A percentile compares a stretch with the other conserved stretches of the same genome.
phyloP scores from a whole-genome alignment of 1,140 invertebrate species.

The Brachystomella parvula region DNA sequence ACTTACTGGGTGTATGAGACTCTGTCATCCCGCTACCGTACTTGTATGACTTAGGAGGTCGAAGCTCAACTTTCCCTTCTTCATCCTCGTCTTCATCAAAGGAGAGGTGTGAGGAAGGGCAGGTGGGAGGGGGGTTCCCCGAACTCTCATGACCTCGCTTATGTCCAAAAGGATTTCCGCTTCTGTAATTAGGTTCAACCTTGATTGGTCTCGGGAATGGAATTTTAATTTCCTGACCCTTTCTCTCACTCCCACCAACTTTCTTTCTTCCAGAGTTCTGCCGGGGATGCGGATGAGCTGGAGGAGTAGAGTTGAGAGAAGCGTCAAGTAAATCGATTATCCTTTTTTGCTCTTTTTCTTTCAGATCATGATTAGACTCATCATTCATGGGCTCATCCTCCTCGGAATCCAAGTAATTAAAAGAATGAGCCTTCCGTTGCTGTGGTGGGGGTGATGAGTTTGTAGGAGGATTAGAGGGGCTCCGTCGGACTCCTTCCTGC shows the following conservation, averaged over 20 bases:
- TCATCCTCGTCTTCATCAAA: constrained; percentile 1
- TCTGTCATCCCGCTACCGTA: background rate
- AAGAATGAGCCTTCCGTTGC: background rate
- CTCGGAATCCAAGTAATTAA: background rate
- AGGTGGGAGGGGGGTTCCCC: background rate
- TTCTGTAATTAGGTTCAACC: constrained; percentile 5
- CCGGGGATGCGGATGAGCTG: too few species aligned
- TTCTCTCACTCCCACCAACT: background rate
- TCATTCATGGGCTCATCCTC: background rate
- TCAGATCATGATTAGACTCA: background rate
- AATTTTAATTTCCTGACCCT: constrained; percentile 2
- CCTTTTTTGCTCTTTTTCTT: background rate
- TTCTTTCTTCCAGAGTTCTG: background rate
- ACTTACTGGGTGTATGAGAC: background rate
- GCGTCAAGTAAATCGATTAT: background rate
- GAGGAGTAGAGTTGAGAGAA: too few species aligned
- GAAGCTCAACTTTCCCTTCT: background rate
- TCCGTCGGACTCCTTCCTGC: background rate
- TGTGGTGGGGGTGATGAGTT: background rate
- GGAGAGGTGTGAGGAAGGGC: background rate
- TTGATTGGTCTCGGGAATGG: constrained; percentile 3
- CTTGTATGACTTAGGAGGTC: background rate
- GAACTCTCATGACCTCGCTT: background rate
- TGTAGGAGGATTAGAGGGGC: background rate
- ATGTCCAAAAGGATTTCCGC: background rate